Conservation (phyloP, 2,888 invertebrate species). For the Resseliella maxima region DNA sequence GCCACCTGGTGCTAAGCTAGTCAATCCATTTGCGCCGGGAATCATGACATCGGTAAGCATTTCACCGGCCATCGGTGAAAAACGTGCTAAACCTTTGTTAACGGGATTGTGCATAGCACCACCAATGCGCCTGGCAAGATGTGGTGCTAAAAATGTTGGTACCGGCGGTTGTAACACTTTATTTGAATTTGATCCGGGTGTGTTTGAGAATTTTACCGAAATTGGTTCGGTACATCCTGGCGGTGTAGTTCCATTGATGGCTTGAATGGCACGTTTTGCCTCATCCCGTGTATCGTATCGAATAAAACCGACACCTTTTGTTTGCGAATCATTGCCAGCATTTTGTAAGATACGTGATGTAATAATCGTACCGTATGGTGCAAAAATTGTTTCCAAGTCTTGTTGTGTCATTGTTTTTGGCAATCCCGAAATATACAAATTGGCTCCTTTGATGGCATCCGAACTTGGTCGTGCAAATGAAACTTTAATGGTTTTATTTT, state of each 20-base stretch:
- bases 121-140: slow-evolving; percentile 83
- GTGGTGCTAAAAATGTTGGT: slow-evolving; percentile 86
- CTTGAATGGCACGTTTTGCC: slow-evolving; percentile 93
- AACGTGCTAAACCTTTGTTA: slow-evolving; percentile 78
- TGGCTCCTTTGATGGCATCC: slow-evolving; percentile 98
- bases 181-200: slow-evolving; percentile 84
- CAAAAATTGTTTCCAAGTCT: slow-evolving; percentile 92
- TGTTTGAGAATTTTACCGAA: slow-evolving; percentile 95
- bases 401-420: slow-evolving; percentile 97
- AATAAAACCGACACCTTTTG: slow-evolving; percentile 94
- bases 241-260: slow-evolving; percentile 89
- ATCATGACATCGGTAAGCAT: slow-evolving; percentile 77
- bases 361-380: slow-evolving; percentile 94
- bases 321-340: slow-evolving; percentile 71
- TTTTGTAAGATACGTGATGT: slow-evolving; percentile 94
- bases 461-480: slow-evolving; percentile 97
- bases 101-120: slow-evolving; percentile 92
- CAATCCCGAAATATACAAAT: slow-evolving; percentile 95
- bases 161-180: slow-evolving; percentile 82
- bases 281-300: slow-evolving; percentile 92
- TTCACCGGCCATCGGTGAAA: slow-evolving; percentile 89
- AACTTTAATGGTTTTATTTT: slow-evolving; percentile 99
- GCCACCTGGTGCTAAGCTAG: slow-evolving; percentile 67
- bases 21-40: slow-evolving; percentile 75
- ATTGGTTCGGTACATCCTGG: slow-evolving; percentile 89